phyloP scores from a whole-genome alignment of 2,888 invertebrate species.

The Thumatha senex region DNA sequence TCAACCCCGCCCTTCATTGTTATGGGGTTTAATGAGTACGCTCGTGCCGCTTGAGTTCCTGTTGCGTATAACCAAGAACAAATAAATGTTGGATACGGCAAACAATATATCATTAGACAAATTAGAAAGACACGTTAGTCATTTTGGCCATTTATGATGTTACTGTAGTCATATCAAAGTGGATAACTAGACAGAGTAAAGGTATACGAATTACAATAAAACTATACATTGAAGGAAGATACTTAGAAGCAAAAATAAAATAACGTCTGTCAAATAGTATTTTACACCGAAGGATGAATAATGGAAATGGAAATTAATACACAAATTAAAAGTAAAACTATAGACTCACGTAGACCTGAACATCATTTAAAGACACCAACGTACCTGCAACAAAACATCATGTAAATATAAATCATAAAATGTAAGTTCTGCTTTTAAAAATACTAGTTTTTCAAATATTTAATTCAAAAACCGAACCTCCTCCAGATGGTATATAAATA shows the following conservation, averaged over 20 bases:
- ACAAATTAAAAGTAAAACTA: no score
- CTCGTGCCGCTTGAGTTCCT: conserved; percentile 50
- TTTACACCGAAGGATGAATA: no score
- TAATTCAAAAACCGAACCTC: conserved; percentile 45
- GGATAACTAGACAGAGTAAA: no score
- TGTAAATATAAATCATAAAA: conserved; percentile 16
- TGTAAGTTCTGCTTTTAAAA: neutral
- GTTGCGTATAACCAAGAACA: conserved; percentile 37
- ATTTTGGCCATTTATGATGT: no score
- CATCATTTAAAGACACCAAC: conserved; percentile 12
- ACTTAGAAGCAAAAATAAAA: no score
- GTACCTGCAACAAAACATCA: conserved; percentile 51
- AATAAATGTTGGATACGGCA: conserved; percentile 37
- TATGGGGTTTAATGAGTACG: conserved; percentile 67
- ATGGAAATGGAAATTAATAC: no score
- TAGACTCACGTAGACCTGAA: neutral
- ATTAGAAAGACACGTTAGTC: conserved; percentile 7
- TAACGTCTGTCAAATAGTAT: no score
- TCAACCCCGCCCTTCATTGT: conserved; percentile 78
- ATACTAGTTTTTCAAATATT: conserved; percentile 36
- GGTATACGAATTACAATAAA: no score
- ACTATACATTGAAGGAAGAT: no score
- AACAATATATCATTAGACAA: conserved; percentile 16
- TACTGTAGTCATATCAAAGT: no score
- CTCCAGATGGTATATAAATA: conserved; percentile 69